Conservation (phyloP, 2,797 vertebrate species). For the Huso huso region DNA sequence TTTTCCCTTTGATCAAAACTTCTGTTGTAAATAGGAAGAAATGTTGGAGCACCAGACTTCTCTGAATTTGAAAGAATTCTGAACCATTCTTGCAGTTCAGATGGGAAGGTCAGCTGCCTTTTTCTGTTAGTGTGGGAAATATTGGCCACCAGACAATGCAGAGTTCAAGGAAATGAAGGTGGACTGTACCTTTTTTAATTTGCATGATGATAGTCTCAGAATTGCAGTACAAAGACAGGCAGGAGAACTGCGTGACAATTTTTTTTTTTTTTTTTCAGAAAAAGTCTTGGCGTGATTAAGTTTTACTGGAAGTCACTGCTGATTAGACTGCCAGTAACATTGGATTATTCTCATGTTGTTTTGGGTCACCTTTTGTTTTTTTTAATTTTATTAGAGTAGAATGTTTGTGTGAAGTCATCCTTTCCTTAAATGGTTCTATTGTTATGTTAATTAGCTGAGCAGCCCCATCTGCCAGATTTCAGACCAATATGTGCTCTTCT, state of each 20-base stretch:
- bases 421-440: not conserved
- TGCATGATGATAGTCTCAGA: too few species aligned
- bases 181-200: too few species aligned
- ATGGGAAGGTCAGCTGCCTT: not conserved
- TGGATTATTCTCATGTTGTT: too few species aligned
- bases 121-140: not conserved
- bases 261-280: too few species aligned
- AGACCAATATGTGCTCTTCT: not conserved
- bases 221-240: too few species aligned
- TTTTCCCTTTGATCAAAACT: not conserved
- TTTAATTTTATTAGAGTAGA: too few species aligned
- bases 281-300: too few species aligned
- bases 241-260: too few species aligned
- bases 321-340: too few species aligned
- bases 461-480: not conserved
- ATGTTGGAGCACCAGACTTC: not conserved
- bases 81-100: not conserved
- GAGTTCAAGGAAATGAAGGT: not conserved
- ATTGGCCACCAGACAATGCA: not conserved
- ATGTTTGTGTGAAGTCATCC: not conserved
- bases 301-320: too few species aligned
- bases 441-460: not conserved
- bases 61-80: not conserved
- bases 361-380: too few species aligned
- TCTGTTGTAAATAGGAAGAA: not conserved